phyloP scores from a whole-genome alignment of 1,140 invertebrate genomes.

The Dendrolimus punctatus region DNA sequence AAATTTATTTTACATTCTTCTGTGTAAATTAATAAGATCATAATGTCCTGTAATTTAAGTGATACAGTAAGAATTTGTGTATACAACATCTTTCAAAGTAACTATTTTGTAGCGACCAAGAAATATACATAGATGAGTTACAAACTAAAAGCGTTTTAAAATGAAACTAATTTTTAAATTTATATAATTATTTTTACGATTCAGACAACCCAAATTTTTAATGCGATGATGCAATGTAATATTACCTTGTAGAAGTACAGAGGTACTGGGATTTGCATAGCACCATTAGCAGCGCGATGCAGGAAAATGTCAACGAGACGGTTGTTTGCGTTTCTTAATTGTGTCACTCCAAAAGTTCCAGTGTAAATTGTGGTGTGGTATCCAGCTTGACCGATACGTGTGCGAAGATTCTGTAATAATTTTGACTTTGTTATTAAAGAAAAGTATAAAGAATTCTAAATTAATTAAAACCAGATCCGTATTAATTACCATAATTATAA shows the following conservation, averaged over 20 bases:
- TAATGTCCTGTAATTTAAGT: too few relatives aligned
- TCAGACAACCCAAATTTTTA: too few relatives aligned
- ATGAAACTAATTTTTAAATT: too few relatives aligned
- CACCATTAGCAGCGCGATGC: conserved; percentile 28
- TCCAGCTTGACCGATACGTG: conserved; percentile 40
- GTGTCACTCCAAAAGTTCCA: conserved; percentile 54
- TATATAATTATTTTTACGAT: too few relatives aligned
- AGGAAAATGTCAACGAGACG: conserved; percentile 44
- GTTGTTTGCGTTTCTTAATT: conserved; percentile 41
- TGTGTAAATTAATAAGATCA: not conserved
- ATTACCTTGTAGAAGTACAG: conserved; percentile 62
- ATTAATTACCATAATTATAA: too few relatives aligned
- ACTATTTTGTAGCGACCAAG: too few relatives aligned
- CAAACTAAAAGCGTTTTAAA: too few relatives aligned
- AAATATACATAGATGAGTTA: too few relatives aligned
- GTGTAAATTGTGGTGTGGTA: conserved; percentile 56
- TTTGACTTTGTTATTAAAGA: not conserved
- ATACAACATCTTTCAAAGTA: too few relatives aligned
- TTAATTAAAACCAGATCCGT: too few relatives aligned
- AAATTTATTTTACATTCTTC: not conserved
- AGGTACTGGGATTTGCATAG: conserved; percentile 49
- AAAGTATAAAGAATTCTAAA: too few relatives aligned
- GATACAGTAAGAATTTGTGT: too few relatives aligned
- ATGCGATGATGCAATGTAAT: not conserved
- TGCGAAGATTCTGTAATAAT: conserved; percentile 42